Evolutionary conservation across 2,888 invertebrate species (phyloP).

Genomic region (Pyrochroa serraticornis): DNA sequence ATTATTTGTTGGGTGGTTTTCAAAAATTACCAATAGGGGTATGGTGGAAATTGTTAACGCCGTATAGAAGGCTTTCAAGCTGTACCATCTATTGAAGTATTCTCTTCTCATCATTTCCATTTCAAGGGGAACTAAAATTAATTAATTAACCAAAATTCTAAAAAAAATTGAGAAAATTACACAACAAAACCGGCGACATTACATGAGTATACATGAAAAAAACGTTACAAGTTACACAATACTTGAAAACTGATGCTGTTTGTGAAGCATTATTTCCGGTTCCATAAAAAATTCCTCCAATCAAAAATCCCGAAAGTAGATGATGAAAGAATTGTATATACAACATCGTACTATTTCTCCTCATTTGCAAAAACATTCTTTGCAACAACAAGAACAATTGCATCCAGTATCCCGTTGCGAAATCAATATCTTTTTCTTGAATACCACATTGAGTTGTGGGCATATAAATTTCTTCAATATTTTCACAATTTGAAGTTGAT

Average conservation of each 20-base stretch:
- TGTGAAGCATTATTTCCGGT: slow-evolving; percentile 64
- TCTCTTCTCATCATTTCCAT: slow-evolving; percentile 65
- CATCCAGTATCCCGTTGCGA: slow-evolving; percentile 62
- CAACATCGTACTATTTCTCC: slow-evolving; percentile 60
- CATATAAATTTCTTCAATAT: slow-evolving; percentile 34
- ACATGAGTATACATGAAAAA: slow-evolving; percentile 70
- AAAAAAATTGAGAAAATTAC: slow-evolving; percentile 57
- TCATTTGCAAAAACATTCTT: slow-evolving; percentile 63
- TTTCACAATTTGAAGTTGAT: slow-evolving; percentile 15
- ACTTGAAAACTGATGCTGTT: slow-evolving; percentile 66
- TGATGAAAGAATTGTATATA: slow-evolving; percentile 67
- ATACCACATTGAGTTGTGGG: slow-evolving; percentile 38
- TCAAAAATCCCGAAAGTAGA: slow-evolving; percentile 60
- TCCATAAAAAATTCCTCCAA: slow-evolving; percentile 65
- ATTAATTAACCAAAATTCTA: background rate
- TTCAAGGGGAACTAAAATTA: slow-evolving; percentile 64
- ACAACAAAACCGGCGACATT: slow-evolving; percentile 66
- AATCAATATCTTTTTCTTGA: slow-evolving; percentile 39
- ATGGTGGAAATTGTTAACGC: slow-evolving; percentile 64
- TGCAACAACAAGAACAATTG: slow-evolving; percentile 63
- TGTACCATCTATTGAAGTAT: slow-evolving; percentile 72
- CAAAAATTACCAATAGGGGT: slow-evolving; percentile 63
- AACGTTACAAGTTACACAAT: slow-evolving; percentile 64
- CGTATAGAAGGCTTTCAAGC: slow-evolving; percentile 67
- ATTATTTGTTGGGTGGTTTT: background rate